Percentiles rank a stretch among this genome's conserved stretches.
Conservation (phyloP, 2,888 invertebrate genomes). For the Agriopis aurantiaria region DNA sequence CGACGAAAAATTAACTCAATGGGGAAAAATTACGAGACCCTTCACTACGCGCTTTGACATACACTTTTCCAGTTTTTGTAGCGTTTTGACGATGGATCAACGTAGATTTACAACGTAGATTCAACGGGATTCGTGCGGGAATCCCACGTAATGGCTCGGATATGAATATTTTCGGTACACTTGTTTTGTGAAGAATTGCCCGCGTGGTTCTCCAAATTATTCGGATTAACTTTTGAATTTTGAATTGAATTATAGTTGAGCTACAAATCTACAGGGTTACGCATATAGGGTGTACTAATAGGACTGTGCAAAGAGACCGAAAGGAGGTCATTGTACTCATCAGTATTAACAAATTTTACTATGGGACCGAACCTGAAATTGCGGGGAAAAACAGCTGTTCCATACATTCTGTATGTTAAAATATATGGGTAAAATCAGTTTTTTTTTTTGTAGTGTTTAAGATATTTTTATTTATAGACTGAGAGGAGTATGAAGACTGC, state of each 20-base stretch:
- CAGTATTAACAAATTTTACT: no score
- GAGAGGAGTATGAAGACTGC: no score
- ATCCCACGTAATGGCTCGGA: constrained; percentile 41
- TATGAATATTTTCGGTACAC: constrained; percentile 39
- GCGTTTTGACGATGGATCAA: constrained; percentile 35
- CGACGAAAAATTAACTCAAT: no score
- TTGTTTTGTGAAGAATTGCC: constrained; percentile 32
- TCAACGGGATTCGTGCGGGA: constrained; percentile 36
- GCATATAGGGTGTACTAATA: no score
- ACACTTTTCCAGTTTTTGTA: constrained; percentile 30
- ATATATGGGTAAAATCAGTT: no score
- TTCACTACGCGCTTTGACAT: constrained; percentile 15
- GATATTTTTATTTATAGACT: no score
- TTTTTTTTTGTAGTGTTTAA: no score
- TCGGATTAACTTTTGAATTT: constrained; percentile 23
- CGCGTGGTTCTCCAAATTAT: constrained; percentile 24
- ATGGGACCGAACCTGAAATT: no score
- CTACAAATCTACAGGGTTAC: background rate
- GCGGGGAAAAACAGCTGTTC: no score
- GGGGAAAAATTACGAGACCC: background rate
- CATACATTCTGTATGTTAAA: no score
- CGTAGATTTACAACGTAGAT: constrained; percentile 45
- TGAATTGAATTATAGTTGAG: background rate
- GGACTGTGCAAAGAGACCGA: no score
- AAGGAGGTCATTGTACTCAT: no score